A percentile compares a stretch with the other conserved stretches of the same genome.
Evolutionary conservation across 2,113 vertebrate species (phyloP).

Genomic region (Entomyzon cyanotis): DNA sequence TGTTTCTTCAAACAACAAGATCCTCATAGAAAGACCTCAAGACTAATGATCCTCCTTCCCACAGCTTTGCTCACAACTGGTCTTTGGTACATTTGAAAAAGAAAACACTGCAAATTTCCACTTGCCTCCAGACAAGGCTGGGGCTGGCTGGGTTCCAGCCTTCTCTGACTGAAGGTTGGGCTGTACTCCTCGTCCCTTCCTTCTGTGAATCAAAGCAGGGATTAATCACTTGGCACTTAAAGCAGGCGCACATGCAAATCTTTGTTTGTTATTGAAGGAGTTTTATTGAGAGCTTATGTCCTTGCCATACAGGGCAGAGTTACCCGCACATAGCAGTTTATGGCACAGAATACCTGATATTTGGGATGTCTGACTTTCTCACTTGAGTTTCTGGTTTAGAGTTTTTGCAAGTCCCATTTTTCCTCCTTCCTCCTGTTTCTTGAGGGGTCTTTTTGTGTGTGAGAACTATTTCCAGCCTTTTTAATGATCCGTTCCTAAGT

Average conservation of each 20-base stretch:
- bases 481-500: not conserved
- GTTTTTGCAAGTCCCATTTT: not conserved
- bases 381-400: not conserved
- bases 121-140: constrained; percentile 30
- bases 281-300: constrained; percentile 5
- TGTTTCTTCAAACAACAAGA: not conserved
- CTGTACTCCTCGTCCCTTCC: not conserved
- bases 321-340: not conserved
- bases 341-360: not conserved
- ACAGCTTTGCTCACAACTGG: not conserved
- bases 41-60: not conserved
- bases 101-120: constrained; percentile 1
- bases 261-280: constrained; percentile 21
- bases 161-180: not conserved
- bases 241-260: constrained; percentile 45
- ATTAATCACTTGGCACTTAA: constrained; percentile 12
- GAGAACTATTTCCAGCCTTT: not conserved
- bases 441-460: not conserved
- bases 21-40: not conserved
- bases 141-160: constrained; percentile 35
- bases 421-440: not conserved
- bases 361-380: not conserved
- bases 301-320: not conserved
- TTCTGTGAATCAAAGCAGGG: constrained; percentile 36
- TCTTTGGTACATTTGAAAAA: not conserved